Base-by-base conservation (phyloP, 2,888 invertebrate genomes). In the Ichneumoninae sp. region DNA sequence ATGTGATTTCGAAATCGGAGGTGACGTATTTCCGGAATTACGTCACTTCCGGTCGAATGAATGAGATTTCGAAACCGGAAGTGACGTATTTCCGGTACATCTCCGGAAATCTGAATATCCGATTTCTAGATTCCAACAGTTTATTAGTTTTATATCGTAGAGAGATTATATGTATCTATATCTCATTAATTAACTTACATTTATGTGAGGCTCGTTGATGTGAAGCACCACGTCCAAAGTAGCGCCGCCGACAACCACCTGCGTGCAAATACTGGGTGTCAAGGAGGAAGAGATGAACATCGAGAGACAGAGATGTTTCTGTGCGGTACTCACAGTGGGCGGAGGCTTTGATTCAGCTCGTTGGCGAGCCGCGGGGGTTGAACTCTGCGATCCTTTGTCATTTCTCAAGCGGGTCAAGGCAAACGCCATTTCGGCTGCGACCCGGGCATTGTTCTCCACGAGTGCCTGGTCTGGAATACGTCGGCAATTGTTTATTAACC, bases 401-500 rank as follows among this genome's bases (percentile, higher is more conserved):
- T 71, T 75, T 54, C 79, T 80, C 36, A 76, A 80, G 72, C 50
- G 60, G 8, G 40, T 80, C 13, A 93, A 87, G 60, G 89, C 86
- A 22, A 90, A 94, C 1, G 98, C 97, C 88, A 98, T 97, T 92
- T 96, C 94, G 77, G 97, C 96, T 22, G 97, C 98, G 71, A 97
- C 95, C 90, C 94, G 94, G 1, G 98, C 99, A 94, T 99, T 99
- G 94, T 99, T 98, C 94, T 97, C 96, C 90, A 99, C 97, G 81
- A 99, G 95, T 40, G 97, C 98, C 89, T 98, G 97, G 94, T 99
- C 97, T 97, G 86, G 33, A 88, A 90, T 75, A 40, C 22, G 74
- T 10, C 65, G 36, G 22, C n/a, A 13, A 22, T 16, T 30, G 10
- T 36, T 50, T 8, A 52, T 82, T 36, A 26, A 16, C 54, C 71